A percentile compares a stretch with the other conserved stretches of the same genome.
Conservation (phyloP, 2,797 vertebrate species). For the Notoglanidium macrostoma region DNA sequence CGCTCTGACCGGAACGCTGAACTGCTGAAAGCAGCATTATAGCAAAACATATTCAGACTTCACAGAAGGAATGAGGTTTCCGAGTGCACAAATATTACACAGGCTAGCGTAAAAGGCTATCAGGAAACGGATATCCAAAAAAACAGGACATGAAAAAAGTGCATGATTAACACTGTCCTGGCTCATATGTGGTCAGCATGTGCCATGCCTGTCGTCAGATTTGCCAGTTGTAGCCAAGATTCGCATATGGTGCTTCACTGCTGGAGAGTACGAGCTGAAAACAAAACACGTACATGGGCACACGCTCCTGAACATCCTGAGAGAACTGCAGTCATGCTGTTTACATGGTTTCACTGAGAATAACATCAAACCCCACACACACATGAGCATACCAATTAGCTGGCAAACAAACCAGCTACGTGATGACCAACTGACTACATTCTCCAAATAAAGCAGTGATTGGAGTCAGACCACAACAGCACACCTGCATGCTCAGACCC, state of each 20-base stretch:
- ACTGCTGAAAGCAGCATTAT: neutral
- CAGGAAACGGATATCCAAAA: neutral
- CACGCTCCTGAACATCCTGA: neutral
- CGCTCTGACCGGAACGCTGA: neutral
- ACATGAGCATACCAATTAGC: neutral
- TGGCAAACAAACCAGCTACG: neutral
- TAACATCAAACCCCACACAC: neutral
- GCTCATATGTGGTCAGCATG: neutral
- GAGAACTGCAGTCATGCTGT: neutral
- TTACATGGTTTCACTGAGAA: neutral
- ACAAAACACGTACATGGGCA: neutral
- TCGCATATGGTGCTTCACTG: neutral
- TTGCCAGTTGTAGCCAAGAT: neutral
- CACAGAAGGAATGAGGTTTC: neutral
- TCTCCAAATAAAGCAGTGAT: neutral
- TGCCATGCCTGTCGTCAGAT: neutral
- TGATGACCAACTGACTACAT: neutral
- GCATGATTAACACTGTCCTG: neutral
- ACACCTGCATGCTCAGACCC: neutral
- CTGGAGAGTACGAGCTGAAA: neutral
- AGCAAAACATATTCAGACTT: neutral
- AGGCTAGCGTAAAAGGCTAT: too few relatives aligned
- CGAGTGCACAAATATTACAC: neutral
- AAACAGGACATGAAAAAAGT: conserved; percentile 9
- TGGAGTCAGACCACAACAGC: neutral